These are phyloP conservation scores for Prunella himalayana DNA, from an alignment of 2,113 vertebrate genomes.

Conservation along the genomic window DNA sequence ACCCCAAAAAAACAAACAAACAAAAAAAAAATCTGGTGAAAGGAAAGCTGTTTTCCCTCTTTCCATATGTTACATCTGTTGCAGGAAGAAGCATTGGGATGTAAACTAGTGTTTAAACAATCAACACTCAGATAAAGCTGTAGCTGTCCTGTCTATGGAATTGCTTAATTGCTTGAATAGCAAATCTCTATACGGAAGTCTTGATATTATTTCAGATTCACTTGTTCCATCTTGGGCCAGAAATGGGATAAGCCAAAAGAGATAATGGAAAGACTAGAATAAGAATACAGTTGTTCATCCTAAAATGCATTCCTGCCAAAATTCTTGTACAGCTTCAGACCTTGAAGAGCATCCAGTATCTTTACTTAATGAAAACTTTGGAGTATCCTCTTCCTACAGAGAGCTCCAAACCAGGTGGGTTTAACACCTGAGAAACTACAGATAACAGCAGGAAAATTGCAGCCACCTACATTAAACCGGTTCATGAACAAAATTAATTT, in stretches of 20 bases:
- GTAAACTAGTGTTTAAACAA: background rate
- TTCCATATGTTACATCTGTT: background rate
- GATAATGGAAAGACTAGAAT: background rate
- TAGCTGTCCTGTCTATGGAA: background rate
- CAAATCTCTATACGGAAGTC: background rate
- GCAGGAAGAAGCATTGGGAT: background rate
- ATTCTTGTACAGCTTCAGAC: background rate
- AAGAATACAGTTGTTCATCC: background rate
- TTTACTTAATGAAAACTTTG: background rate
- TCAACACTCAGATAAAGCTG: background rate
- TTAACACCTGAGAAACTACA: background rate
- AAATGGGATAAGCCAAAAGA: background rate
- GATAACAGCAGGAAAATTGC: background rate
- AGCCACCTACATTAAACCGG: background rate
- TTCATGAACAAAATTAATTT: background rate
- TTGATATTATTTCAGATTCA: background rate
- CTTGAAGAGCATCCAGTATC: background rate
- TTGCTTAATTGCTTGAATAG: background rate
- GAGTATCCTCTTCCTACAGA: background rate
- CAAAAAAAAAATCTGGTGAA: background rate
- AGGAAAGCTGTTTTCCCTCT: background rate
- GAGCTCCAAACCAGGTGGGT: background rate
- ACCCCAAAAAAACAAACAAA: no score
- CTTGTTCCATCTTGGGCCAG: background rate
- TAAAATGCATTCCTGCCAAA: background rate